These are phyloP conservation scores for Drosophila carrolli DNA, from an alignment of 1,140 invertebrate species.

Conservation along the genomic window DNA sequence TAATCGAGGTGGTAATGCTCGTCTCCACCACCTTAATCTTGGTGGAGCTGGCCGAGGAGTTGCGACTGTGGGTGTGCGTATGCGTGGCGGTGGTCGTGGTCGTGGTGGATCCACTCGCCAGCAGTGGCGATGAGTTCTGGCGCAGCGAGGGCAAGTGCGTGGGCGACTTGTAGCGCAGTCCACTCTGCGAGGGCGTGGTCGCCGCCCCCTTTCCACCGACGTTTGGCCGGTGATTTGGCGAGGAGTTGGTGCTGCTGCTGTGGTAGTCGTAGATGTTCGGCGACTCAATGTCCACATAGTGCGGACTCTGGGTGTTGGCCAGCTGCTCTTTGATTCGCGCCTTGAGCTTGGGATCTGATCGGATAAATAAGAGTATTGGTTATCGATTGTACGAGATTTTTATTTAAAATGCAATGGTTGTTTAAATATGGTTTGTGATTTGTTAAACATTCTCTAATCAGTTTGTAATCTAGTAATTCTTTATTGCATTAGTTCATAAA, in stretches of 20 bases:
- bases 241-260: conserved; percentile 59
- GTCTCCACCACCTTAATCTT: conserved; percentile 78
- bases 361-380: conserved; percentile 10
- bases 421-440: no score
- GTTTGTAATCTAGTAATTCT: no score
- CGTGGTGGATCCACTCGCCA: conserved; percentile 45
- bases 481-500: no score
- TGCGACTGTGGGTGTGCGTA: conserved; percentile 78
- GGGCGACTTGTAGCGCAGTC: conserved; percentile 74
- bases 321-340: conserved; percentile 91
- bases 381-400: no score
- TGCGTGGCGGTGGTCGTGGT: conserved; percentile 52
- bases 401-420: not conserved
- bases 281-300: conserved; percentile 84
- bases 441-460: no score
- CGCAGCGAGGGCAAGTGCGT: conserved; percentile 79
- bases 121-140: conserved; percentile 54
- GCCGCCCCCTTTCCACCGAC: conserved; percentile 40
- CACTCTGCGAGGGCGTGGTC: conserved; percentile 54
- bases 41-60: conserved; percentile 79
- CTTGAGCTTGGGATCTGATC: conserved; percentile 93
- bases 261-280: conserved; percentile 82
- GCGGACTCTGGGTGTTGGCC: conserved; percentile 85
- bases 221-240: conserved; percentile 64
- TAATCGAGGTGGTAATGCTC: conserved; percentile 55